Evolutionary conservation across 2,888 invertebrate species (phyloP), one percentile per base, ranked within the genome.

Genomic region (Apodemia hepburni): DNA sequence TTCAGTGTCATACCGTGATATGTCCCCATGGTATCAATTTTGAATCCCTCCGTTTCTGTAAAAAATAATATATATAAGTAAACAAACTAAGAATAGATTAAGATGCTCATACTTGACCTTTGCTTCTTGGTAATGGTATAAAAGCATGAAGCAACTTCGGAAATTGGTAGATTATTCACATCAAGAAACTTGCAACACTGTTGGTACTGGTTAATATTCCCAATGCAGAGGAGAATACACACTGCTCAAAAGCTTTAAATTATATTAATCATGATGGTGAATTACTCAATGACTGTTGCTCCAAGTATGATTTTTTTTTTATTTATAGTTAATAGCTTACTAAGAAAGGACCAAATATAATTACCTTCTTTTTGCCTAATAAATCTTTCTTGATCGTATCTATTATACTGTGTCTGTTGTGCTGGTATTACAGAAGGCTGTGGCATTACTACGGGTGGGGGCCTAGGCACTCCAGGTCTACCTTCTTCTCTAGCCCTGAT

Each of bases 341-440:
- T n/a, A n/a, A n/a, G n/a, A n/a, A n/a, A n/a, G n/a, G n/a, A n/a
- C n/a, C n/a, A n/a, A n/a, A n/a, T n/a, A n/a, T n/a, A n/a, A n/a
- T n/a, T 76, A 95, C 95, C 95, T 93, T 98, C 98, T 88, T 98
- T 97, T 78, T 97, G 97, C 27, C 96, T 92, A 76, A 96, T 96
- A 85, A 99, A 99, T 77, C 98, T 93, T 93, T 99, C 99, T 92
- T 99, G 99, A 94, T 99, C 99, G 92, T 99, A 99, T 93, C 99
- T 96, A 94, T 98, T 99, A 90, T 99, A 99, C 60, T 97, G 97
- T 91, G 96, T 69, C 93, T 94, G 86, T 49, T 95, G 94, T 59
- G 95, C 91, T 60, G 95, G 93, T 4, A 95, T 92, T 0, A 94
- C 93, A 0, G 94, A 93, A 15, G 95, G 91, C 1, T 94, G 95